A percentile compares a stretch with the other conserved stretches of the same genome.
Evolutionary conservation across 1,140 invertebrate species (phyloP).

Genomic region (Chionoecetes opilio): DNA sequence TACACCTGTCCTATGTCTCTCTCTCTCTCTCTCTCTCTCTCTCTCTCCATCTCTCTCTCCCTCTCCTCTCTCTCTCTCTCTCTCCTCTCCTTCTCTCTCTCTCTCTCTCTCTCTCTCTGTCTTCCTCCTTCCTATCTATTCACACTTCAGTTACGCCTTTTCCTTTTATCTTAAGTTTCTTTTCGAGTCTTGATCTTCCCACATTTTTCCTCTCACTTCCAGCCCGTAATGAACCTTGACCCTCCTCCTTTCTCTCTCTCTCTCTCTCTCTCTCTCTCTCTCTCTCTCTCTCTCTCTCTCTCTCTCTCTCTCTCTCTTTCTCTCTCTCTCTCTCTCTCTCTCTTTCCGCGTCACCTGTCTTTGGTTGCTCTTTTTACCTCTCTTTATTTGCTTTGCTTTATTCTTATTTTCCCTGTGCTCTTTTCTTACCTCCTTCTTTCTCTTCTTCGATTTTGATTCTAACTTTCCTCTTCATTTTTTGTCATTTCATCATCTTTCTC

Average conservation of each 20-base stretch:
- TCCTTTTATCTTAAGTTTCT: no score
- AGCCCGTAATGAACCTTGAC: no score
- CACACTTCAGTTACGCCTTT: no score
- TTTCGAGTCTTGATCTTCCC: no score
- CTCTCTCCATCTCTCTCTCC: neutral
- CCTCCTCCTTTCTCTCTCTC: neutral
- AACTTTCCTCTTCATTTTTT: neutral
- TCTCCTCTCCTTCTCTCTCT: neutral
- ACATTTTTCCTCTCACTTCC: neutral
- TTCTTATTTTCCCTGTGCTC: neutral
- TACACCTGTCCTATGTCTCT: neutral
- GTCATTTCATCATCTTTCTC: neutral
- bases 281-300: neutral
- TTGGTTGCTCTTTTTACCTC: no score
- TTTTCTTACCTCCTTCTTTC: neutral
- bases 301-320: neutral
- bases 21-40: slow-evolving; percentile 39
- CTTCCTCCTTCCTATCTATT: no score
- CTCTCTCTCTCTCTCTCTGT: neutral
- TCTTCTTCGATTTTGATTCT: neutral
- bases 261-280: slow-evolving; percentile 31
- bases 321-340: neutral
- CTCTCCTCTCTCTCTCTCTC: neutral
- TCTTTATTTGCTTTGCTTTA: no score
- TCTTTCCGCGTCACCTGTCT: neutral